Base-by-base conservation (phyloP, 2,797 vertebrate genomes). In the Arnoldichthys spilopterus region DNA sequence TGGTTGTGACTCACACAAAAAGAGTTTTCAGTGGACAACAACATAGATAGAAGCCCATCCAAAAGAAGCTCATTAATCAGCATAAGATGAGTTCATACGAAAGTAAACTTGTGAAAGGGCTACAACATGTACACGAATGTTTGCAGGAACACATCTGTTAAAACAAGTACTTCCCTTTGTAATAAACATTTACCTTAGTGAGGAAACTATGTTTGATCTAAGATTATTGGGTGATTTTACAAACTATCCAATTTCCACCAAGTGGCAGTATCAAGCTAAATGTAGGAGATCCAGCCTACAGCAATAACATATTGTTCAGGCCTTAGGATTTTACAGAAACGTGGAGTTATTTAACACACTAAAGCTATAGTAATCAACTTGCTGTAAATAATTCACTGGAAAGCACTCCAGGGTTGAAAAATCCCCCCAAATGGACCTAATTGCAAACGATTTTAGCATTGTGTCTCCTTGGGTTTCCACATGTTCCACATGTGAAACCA, bases 121-220 rank as follows among this genome's bases (percentile, higher is more conserved):
- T 69, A 43, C 49, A 75, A 24, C 56, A 62, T 63, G 64, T 75
- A 32, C 45, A 45, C n/a, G 40, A 45, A 54, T 37, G 54, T 24
- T 34, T 58, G 69, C 70, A 74, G 74, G 67, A 70, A 77, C 47
- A 70, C 20, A 37, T 28, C 69, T 61, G 71, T 67, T 74, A 77
- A 64, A 72, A 72, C 61, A 82, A 80, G 71, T 63, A 54, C 54
- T 61, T 47, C 67, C 30, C 34, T 63, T 24, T 54, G 64, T 51
- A 61, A 77, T 72, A 80, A 82, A 82, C 74, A 82, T 75, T 78
- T 75, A 85, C 64, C 74, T 66, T 66, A 80, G 26, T 26, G 80
- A 67, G 78, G 56, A 66, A 74, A 13, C 58, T 59, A 68, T 58
- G 61, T 53, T 59, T 75, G 72, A 69, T 70, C 20, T 53, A 24